Base-by-base conservation (phyloP, 2,113 vertebrate genomes). In the Urocynchramus pylzowi region DNA sequence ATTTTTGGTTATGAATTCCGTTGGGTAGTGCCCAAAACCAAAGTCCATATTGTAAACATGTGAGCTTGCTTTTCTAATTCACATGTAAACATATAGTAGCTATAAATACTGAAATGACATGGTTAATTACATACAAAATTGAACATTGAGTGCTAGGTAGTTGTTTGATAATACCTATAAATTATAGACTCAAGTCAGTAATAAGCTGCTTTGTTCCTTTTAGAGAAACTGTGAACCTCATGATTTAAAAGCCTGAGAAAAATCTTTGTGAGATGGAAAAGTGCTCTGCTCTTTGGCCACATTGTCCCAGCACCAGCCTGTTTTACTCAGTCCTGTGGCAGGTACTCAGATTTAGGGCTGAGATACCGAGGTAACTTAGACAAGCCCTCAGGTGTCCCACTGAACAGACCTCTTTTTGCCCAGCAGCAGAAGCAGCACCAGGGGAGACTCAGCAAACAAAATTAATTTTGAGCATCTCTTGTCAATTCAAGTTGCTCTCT, bases 241-340 rank as follows among this genome's bases (percentile, higher is more conserved):
- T 49, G 35, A 94, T 81, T 89, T 56, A 73, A 59, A 92, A 78
- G 21, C 24, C 47, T 70, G 73, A 89, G 75, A 85, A 94, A 73
- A 88, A 74, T 21, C 19, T 86, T 86, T 60, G 64, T n/a, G 42
- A 77, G 53, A 33, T 33, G 28, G 71, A 90, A 78, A 44, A 21
- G 6, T 10, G 21, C 44, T 39, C 69, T 64, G 52, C 65, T 78
- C 60, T 84, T 85, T 16, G 45, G 68, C 24, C 47, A 49, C 28
- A 4, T 9, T 78, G 56, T 84, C 52, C 47, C 41, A 73, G 50
- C 68, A 73, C 16, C 70, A 67, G 63, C 44, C 70, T 74, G 13
- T 27, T 80, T 77, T 5, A 39, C 37, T 33, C 63, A 3, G 11
- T 44, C 44, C 85, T 9, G 3, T 13, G 35, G 56, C 30, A 45